These are phyloP conservation scores for Rhabdornis inornatus DNA, from an alignment of 2,113 vertebrate genomes.

Conservation along the genomic window DNA sequence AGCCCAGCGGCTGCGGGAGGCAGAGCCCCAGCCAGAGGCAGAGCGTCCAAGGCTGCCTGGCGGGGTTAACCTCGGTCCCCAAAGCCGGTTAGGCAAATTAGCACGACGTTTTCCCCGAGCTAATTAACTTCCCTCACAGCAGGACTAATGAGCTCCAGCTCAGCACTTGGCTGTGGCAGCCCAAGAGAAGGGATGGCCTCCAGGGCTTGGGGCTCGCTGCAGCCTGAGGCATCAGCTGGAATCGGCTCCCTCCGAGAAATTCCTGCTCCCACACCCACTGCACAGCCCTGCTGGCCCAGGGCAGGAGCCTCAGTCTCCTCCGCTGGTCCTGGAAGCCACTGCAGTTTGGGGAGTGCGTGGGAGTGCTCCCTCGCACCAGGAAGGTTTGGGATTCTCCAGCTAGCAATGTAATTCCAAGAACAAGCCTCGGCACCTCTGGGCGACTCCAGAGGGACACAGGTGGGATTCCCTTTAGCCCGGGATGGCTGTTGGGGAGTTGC, in stretches of 20 bases:
- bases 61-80: neutral
- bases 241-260: accelerated
- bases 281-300: accelerated
- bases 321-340: neutral
- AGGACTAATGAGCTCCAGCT: conserved; percentile 48
- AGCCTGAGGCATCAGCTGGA: neutral
- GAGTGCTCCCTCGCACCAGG: neutral
- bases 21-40: neutral
- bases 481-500: neutral
- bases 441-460: neutral
- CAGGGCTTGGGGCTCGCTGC: neutral
- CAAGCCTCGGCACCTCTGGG: neutral
- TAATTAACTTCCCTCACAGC: conserved; percentile 57
- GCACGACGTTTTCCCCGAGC: neutral
- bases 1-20: neutral
- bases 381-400: neutral
- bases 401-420: neutral
- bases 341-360: accelerated
- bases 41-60: neutral
- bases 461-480: neutral
- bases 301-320: accelerated
- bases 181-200: neutral
- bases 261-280: accelerated
- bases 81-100: conserved; percentile 59
- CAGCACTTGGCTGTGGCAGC: neutral